phyloP scores from a whole-genome alignment of 2,797 vertebrate genomes.

The Heteromormyrus szaboi region DNA sequence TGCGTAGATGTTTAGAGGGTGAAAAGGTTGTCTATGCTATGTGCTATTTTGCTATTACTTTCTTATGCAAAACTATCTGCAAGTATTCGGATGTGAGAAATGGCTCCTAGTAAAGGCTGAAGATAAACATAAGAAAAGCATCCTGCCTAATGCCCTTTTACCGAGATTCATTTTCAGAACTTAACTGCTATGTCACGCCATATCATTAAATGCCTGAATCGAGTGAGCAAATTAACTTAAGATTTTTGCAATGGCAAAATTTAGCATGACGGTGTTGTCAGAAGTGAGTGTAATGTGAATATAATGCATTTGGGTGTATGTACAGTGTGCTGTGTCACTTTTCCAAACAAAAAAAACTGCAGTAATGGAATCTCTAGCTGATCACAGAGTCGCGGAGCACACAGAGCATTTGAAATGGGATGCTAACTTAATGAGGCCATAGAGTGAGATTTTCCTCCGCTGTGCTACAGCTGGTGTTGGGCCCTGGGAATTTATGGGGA shows the following conservation, averaged over 20 bases:
- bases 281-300: background rate
- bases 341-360: background rate
- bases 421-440: background rate
- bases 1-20: background rate
- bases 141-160: background rate
- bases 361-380: background rate
- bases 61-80: background rate
- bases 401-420: background rate
- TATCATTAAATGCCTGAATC: background rate
- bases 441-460: background rate
- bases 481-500: background rate
- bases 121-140: background rate
- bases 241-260: background rate
- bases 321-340: background rate
- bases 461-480: background rate
- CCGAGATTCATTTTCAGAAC: background rate
- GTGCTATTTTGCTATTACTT: background rate
- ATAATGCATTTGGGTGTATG: background rate
- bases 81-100: background rate
- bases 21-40: background rate
- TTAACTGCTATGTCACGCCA: background rate
- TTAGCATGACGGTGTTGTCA: background rate
- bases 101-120: background rate
- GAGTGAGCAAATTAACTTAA: background rate
- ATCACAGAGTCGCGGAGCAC: background rate